A percentile compares a stretch with the other conserved stretches of the same genome.
These are phyloP conservation scores for Laothoe populi DNA, from an alignment of 2,888 invertebrate genomes.

Conservation along the genomic window DNA sequence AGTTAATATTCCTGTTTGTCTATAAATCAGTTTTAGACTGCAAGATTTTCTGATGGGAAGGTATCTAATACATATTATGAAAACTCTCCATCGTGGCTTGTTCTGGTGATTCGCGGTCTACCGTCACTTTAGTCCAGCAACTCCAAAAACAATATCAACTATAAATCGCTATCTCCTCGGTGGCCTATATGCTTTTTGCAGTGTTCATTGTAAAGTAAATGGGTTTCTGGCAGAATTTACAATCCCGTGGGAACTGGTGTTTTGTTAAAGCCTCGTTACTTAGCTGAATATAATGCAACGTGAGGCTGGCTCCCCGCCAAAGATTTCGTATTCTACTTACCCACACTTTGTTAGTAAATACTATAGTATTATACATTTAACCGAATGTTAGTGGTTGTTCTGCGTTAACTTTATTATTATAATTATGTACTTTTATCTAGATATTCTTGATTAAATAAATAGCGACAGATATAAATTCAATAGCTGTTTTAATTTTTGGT, in stretches of 20 bases:
- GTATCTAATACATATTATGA: no score
- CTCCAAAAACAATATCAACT: not conserved
- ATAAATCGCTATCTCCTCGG: not conserved
- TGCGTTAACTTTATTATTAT: constrained; percentile 8
- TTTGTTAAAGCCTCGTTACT: constrained; percentile 25
- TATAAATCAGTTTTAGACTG: no score
- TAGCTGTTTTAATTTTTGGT: no score
- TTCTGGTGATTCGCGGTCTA: no score
- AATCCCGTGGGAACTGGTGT: constrained; percentile 21
- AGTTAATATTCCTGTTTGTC: no score
- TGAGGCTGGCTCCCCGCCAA: constrained; percentile 19
- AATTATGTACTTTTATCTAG: not conserved
- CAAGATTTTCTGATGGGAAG: no score
- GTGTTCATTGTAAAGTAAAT: constrained; percentile 21
- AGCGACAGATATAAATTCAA: no score
- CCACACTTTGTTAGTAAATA: constrained; percentile 17
- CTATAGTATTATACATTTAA: not conserved
- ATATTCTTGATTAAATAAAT: not conserved
- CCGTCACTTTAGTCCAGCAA: no score
- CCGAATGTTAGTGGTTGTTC: not conserved
- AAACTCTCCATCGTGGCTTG: no score
- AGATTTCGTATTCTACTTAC: constrained; percentile 24
- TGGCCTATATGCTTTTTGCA: not conserved
- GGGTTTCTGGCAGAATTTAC: constrained; percentile 16
- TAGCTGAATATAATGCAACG: constrained; percentile 21